Evolutionary conservation across 1,140 invertebrate species (phyloP), one percentile per base, ranked within the genome.

Genomic region (Drosophila quadrilineata): DNA sequence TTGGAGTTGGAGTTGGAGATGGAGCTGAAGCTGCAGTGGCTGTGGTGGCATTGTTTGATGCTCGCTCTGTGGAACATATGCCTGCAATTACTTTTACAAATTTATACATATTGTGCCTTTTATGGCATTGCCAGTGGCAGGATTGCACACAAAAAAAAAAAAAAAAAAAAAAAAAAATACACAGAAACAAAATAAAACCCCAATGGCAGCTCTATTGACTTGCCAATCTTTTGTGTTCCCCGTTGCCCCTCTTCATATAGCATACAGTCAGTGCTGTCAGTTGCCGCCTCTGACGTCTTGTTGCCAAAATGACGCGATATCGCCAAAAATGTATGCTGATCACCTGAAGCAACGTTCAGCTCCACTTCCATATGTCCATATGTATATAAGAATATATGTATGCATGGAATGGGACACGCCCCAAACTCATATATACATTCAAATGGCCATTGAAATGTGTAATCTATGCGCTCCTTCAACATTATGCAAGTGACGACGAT

Each of bases 51-150:
- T 70, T 70, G 66, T 70, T 65, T 70, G 65, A 68, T 68, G 65
- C 63, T 22, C 48, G 63, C 63, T 66, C 63, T 66, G 60, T 70
- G 50, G 66, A 58, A 76, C 79, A 84, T 65, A 71, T 65, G 63
- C 48, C 71, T 75, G 84, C 86, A 88, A 88, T 88, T 88, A 88
- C 80, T 86, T 88, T 88, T 88, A 88, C 86, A 88, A 88, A 88
- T 88, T 88, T 88, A 88, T 88, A 88, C 86, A 79, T 86, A 80
- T 80, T 86, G 79, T 85, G 75, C 79, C 82, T 72, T 86, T 80
- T 85, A 86, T 87, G 79, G 79, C 48, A 79, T 58, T 66, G 70
- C 70, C 75, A 73, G 80, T 85, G 79, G 65, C 79, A 64, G 60
- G 46, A 57, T 46, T 62, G 52, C 36, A 52, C 24, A 41, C 10